Conservation (phyloP, 2,113 vertebrate species). For the Siphamia tubifer region DNA sequence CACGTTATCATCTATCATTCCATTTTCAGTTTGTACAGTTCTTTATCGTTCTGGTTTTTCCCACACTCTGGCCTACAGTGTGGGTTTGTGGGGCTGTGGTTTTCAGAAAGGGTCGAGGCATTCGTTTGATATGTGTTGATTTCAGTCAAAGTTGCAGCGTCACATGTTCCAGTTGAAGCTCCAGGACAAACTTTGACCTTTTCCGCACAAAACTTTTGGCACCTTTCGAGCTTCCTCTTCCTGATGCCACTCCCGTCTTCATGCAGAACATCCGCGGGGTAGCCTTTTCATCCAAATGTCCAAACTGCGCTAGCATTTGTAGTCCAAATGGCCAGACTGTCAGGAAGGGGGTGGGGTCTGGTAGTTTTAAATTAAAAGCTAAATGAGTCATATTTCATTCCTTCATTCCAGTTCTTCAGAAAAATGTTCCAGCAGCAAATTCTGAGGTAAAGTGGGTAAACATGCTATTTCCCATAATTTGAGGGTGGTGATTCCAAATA, state of each 20-base stretch:
- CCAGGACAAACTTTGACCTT: slow-evolving; percentile 8
- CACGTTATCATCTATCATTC: too few relatives aligned
- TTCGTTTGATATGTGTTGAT: slow-evolving; percentile 83
- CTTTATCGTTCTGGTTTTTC: slow-evolving; percentile 47
- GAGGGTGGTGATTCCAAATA: too few relatives aligned
- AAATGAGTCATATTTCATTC: slow-evolving; percentile 50
- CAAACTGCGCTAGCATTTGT: slow-evolving; percentile 31
- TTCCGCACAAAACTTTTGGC: slow-evolving; percentile 19
- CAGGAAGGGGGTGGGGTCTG: slow-evolving; percentile 50
- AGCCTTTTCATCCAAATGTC: slow-evolving; percentile 1
- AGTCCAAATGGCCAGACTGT: slow-evolving; percentile 56
- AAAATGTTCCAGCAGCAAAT: too few relatives aligned
- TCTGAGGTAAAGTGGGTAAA: too few relatives aligned
- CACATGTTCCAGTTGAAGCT: slow-evolving; percentile 40
- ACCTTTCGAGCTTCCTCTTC: slow-evolving; percentile 27
- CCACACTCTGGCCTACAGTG: slow-evolving; percentile 67
- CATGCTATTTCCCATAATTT: too few relatives aligned
- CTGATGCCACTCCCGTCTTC: slow-evolving; percentile 3
- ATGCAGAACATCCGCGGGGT: slow-evolving; percentile 4
- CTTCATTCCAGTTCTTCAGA: too few relatives aligned
- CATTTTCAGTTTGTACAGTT: too few relatives aligned
- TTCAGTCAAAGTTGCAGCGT: slow-evolving; percentile 60
- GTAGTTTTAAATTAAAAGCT: slow-evolving; percentile 37
- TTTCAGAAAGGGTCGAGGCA: slow-evolving; percentile 64
- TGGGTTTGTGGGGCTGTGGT: slow-evolving; percentile 55